phyloP scores from a whole-genome alignment of 2,797 vertebrate genomes.

The Brachyalestes nurse region DNA sequence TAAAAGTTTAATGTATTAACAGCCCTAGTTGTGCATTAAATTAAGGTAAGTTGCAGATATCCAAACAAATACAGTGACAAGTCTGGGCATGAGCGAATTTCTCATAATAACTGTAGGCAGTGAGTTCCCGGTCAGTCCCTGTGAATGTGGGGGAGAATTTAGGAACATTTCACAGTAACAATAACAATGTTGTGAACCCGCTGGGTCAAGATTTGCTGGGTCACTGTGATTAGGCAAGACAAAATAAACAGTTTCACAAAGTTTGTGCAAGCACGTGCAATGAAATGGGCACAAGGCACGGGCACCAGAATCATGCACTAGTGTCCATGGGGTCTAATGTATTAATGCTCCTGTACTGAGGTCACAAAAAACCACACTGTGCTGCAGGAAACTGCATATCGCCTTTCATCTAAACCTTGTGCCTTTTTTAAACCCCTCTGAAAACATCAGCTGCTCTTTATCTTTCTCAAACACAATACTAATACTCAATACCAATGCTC shows the following conservation, averaged over 20 bases:
- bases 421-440: too few relatives aligned
- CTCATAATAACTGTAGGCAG: slow-evolving; percentile 5
- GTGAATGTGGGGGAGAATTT: slow-evolving; percentile 5
- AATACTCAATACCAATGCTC: too few relatives aligned
- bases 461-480: too few relatives aligned
- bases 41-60: neutral
- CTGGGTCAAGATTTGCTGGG: neutral
- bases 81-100: neutral
- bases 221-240: slow-evolving; percentile 11
- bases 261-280: neutral
- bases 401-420: too few relatives aligned
- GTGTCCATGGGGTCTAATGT: neutral
- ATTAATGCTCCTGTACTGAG: neutral
- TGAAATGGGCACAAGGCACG: neutral
- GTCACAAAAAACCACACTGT: neutral
- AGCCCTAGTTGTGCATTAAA: neutral
- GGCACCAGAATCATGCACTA: neutral
- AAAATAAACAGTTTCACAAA: neutral
- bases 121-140: neutral
- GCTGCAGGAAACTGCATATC: too few relatives aligned
- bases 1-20: neutral
- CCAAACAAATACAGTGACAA: neutral
- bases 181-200: slow-evolving; percentile 13
- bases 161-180: slow-evolving; percentile 9
- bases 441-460: too few relatives aligned